Evolutionary conservation across 2,113 vertebrate genomes (phyloP).

Genomic region (Protomyctophum bolini): DNA sequence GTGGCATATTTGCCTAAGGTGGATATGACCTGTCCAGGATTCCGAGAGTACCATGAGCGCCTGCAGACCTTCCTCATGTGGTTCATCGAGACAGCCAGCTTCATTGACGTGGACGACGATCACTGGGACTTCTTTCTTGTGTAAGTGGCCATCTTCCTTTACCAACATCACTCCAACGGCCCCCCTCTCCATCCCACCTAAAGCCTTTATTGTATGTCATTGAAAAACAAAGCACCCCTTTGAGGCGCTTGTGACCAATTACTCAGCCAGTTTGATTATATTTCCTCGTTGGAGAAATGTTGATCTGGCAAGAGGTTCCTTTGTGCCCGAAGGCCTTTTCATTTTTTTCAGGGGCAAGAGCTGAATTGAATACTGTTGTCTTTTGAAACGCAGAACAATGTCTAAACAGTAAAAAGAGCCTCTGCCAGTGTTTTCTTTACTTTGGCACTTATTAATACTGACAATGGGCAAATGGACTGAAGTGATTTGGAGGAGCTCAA

Average conservation of each 20-base stretch:
- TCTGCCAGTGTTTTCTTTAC: constrained; percentile 99
- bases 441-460: constrained; percentile 97
- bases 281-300: constrained; percentile 94
- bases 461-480: constrained; percentile 99
- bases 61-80: constrained; percentile 99
- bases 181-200: constrained; percentile 57
- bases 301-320: constrained; percentile 95
- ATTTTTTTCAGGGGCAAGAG: constrained; percentile 88
- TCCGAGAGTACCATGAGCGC: constrained; percentile 96
- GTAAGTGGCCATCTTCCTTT: constrained; percentile 88
- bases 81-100: constrained; percentile 99
- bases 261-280: constrained; percentile 98
- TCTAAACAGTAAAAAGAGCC: constrained; percentile 99
- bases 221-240: constrained; percentile 85
- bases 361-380: constrained; percentile 99
- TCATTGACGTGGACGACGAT: constrained; percentile 98
- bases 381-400: constrained; percentile 96
- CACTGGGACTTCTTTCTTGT: constrained; percentile 99
- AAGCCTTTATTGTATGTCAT: constrained; percentile 75
- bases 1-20: constrained; percentile 75
- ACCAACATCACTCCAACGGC: constrained; percentile 79
- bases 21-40: constrained; percentile 92
- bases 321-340: constrained; percentile 86
- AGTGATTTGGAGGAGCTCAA: constrained; percentile 99
- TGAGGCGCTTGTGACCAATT: constrained; percentile 92